Evolutionary conservation across 2,797 vertebrate species (phyloP).

Genomic region (Picus viridis): DNA sequence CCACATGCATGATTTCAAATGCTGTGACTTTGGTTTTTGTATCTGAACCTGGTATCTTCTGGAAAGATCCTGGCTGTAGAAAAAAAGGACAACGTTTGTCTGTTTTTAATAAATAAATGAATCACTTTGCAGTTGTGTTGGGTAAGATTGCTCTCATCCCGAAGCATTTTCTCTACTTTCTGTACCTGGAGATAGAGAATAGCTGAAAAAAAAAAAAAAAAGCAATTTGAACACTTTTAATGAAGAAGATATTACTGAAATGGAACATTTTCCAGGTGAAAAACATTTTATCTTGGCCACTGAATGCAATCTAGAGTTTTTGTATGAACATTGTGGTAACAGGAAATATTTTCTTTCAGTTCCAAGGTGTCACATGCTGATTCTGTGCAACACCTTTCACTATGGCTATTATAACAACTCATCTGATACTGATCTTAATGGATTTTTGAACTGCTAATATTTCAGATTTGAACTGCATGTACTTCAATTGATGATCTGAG

Average conservation of each 20-base stretch:
- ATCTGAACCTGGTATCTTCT: background rate
- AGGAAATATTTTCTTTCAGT: constrained; percentile 48
- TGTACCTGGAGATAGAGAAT: background rate
- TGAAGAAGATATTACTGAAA: background rate
- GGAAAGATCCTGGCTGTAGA: background rate
- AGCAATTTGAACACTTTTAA: background rate
- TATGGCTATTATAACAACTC: constrained; percentile 11
- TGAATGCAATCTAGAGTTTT: constrained; percentile 21
- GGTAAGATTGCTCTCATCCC: background rate
- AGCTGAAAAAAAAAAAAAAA: background rate
- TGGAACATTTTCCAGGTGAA: background rate
- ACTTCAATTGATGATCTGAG: constrained; percentile 58
- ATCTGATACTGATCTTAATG: constrained; percentile 54
- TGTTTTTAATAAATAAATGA: background rate
- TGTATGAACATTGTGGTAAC: background rate
- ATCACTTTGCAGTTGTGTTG: background rate
- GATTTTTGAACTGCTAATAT: constrained; percentile 70
- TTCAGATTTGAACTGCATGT: constrained; percentile 51
- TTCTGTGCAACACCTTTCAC: constrained; percentile 32
- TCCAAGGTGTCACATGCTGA: background rate
- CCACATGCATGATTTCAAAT: background rate
- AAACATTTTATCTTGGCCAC: constrained; percentile 12
- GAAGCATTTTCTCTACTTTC: background rate
- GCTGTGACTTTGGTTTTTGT: background rate
- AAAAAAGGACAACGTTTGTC: background rate